Conservation (phyloP, 2,797 vertebrate genomes). For the Decapterus maruadsi region DNA sequence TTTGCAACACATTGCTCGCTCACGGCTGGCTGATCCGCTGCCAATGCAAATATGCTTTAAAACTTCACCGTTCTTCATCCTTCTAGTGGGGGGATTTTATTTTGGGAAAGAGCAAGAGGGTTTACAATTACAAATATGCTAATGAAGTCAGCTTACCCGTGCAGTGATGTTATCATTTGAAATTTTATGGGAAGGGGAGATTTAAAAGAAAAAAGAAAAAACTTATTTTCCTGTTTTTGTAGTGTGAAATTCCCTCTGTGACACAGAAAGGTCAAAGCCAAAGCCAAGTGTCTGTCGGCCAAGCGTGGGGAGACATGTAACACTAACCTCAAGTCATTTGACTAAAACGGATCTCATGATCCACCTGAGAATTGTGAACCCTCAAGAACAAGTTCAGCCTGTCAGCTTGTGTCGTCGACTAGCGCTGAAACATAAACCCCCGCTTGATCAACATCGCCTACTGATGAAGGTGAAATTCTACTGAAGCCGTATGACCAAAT, state of each 20-base stretch:
- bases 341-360: slow-evolving; percentile 67
- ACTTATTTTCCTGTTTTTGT: slow-evolving; percentile 66
- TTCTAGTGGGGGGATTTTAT: neutral
- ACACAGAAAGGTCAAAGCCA: slow-evolving; percentile 65
- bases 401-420: slow-evolving; percentile 65
- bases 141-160: slow-evolving; percentile 63
- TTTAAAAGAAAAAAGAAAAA: too few species aligned
- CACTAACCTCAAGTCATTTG: slow-evolving; percentile 76
- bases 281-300: slow-evolving; percentile 66
- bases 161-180: slow-evolving; percentile 68
- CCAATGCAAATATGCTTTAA: slow-evolving; percentile 8
- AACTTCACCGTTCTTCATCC: neutral
- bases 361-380: slow-evolving; percentile 72
- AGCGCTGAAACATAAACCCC: slow-evolving; percentile 57
- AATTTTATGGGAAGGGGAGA: slow-evolving; percentile 55
- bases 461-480: slow-evolving; percentile 46
- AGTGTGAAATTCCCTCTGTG: slow-evolving; percentile 65
- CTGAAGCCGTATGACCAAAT: slow-evolving; percentile 43
- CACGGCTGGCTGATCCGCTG: neutral
- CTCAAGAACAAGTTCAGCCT: slow-evolving; percentile 77
- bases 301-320: slow-evolving; percentile 71
- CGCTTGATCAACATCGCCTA: slow-evolving; percentile 52
- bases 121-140: slow-evolving; percentile 72
- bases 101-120: neutral
- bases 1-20: slow-evolving; percentile 8